These are phyloP conservation scores for Porites evermanni DNA, from an alignment of 92 coral and sea anemone species.

Conservation along the genomic window DNA sequence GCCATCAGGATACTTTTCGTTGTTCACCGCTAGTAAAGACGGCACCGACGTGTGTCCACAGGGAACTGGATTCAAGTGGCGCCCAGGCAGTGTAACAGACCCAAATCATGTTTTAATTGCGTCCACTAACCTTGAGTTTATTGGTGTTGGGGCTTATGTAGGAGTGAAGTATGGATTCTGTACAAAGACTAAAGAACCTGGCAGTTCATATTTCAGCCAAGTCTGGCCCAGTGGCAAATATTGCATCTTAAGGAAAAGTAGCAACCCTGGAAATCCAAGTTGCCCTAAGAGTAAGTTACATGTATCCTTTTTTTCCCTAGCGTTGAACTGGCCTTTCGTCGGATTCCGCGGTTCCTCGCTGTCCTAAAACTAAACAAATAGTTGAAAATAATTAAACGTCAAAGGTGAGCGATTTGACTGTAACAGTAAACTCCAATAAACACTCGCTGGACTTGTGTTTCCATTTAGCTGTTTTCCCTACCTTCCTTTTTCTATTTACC, in stretches of 20 bases:
- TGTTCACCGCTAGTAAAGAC: not conserved
- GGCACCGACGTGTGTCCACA: not conserved
- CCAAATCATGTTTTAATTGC: not conserved
- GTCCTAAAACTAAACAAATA: no score
- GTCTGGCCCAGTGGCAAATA: constrained; percentile 6
- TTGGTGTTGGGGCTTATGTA: not conserved
- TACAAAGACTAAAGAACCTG: not conserved
- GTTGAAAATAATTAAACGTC: no score
- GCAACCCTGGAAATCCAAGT: not conserved
- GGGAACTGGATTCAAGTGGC: constrained; percentile 20
- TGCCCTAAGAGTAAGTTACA: constrained; percentile 6
- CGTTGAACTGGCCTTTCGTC: no score
- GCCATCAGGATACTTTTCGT: constrained; percentile 1
- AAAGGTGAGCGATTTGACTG: no score
- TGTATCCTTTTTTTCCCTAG: no score
- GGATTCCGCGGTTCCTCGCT: no score
- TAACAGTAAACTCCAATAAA: no score
- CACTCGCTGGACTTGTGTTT: no score
- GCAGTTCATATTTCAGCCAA: constrained; percentile 1
- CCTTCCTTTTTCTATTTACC: no score
- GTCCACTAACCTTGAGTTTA: not conserved
- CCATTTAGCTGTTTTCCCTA: no score
- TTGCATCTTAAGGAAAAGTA: constrained; percentile 14
- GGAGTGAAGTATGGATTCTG: constrained; percentile 4
- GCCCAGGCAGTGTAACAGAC: constrained; percentile 3